Percentiles rank a stretch among this genome's conserved stretches.
These are phyloP conservation scores for Momotus momota DNA, from an alignment of 2,797 vertebrate genomes.

Conservation along the genomic window DNA sequence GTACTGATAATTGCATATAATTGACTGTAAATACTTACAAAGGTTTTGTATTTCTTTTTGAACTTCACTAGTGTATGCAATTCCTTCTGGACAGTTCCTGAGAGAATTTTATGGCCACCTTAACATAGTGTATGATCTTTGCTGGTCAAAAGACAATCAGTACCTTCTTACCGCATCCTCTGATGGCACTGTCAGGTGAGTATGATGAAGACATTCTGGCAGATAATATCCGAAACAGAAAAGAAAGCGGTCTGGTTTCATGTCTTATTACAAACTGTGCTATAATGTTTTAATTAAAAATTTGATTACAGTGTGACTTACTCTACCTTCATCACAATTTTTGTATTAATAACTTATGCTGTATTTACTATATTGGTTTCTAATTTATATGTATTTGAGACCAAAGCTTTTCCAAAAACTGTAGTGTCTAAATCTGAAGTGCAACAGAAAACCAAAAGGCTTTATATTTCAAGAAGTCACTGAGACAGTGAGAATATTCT, in stretches of 20 bases:
- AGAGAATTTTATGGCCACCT: constrained; percentile 92
- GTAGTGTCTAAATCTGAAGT: not conserved
- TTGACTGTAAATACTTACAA: not conserved
- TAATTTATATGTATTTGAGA: not conserved
- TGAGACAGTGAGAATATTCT: not conserved
- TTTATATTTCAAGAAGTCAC: not conserved
- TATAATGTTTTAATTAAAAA: not conserved
- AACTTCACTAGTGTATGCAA: constrained; percentile 89
- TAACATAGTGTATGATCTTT: constrained; percentile 96
- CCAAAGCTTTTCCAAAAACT: not conserved
- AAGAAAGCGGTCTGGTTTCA: not conserved
- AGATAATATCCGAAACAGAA: not conserved
- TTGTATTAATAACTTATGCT: not conserved
- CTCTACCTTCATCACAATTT: not conserved
- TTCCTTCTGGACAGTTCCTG: constrained; percentile 92
- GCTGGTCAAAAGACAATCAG: constrained; percentile 91
- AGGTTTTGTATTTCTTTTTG: not conserved
- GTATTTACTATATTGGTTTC: not conserved
- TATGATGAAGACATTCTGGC: constrained; percentile 11
- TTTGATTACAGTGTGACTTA: not conserved
- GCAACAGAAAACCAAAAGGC: not conserved
- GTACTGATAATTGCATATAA: not conserved
- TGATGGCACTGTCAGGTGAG: constrained; percentile 93
- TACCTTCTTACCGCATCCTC: constrained; percentile 93
- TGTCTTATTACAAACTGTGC: not conserved